Evolutionary conservation across 2,797 vertebrate genomes (phyloP).

Genomic region (Phyllotis vaccarum): DNA sequence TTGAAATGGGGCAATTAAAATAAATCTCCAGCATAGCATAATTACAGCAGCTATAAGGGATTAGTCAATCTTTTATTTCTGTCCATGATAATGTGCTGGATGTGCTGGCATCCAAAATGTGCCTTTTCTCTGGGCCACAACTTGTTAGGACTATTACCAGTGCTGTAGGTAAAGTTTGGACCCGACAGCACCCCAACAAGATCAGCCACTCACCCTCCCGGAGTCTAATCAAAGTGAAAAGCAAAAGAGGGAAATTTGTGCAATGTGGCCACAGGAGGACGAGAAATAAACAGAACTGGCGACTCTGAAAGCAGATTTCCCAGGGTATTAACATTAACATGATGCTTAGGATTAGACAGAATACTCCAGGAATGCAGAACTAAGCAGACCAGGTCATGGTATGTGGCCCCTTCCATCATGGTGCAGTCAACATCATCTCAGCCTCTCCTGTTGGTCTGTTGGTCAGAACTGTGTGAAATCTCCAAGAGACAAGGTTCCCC

Average conservation of each 20-base stretch:
- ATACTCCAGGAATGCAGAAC: neutral
- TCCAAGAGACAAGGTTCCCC: neutral
- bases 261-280: neutral
- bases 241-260: neutral
- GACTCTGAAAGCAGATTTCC: neutral
- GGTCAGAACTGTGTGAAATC: neutral
- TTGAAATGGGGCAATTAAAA: neutral
- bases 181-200: neutral
- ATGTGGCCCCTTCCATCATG: neutral
- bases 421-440: neutral
- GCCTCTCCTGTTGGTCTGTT: neutral
- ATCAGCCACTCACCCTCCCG: neutral
- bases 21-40: neutral
- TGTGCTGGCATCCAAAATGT: neutral
- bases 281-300: neutral
- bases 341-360: neutral
- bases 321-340: neutral
- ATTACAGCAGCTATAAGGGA: neutral
- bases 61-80: neutral
- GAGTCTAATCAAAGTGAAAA: neutral
- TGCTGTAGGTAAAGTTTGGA: neutral
- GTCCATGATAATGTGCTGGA: neutral
- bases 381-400: neutral
- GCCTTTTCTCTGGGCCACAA: neutral
- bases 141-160: neutral